Conservation (phyloP, 2,797 vertebrate genomes). For the Centropyge bicolor region DNA sequence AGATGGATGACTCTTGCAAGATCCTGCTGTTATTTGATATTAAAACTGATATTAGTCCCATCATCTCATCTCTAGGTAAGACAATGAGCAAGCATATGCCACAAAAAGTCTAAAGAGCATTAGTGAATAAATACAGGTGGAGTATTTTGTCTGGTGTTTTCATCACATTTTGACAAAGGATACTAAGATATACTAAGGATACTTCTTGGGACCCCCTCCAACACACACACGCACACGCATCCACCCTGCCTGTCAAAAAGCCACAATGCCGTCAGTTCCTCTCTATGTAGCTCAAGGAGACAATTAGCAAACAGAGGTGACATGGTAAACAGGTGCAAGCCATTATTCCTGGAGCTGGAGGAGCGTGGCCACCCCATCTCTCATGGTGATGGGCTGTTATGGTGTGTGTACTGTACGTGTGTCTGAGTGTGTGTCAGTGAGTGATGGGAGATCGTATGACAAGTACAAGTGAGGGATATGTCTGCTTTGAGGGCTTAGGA, state of each 20-base stretch:
- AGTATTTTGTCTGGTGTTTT: not conserved
- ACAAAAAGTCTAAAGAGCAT: not conserved
- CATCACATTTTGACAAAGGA: not conserved
- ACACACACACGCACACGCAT: not conserved
- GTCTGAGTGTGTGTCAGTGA: slow-evolving; percentile 40
- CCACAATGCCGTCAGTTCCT: slow-evolving; percentile 93
- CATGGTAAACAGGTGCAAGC: slow-evolving; percentile 98
- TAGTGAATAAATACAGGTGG: too few relatives aligned
- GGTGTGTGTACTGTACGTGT: slow-evolving; percentile 44
- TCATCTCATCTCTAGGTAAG: not conserved
- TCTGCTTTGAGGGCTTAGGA: slow-evolving; percentile 89
- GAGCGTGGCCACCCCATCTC: slow-evolving; percentile 95
- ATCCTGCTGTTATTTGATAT: too few relatives aligned
- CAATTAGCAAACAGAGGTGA: slow-evolving; percentile 99
- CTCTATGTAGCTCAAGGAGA: slow-evolving; percentile 96
- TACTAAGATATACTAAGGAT: not conserved
- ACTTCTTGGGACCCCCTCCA: not conserved
- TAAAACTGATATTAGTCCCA: not conserved
- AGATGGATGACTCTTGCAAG: too few relatives aligned
- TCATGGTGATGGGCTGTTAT: slow-evolving; percentile 87
- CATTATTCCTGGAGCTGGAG: slow-evolving; percentile 98
- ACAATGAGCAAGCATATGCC: not conserved
- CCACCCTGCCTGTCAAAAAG: slow-evolving; percentile 90
- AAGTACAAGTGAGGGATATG: slow-evolving; percentile 93
- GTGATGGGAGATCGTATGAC: slow-evolving; percentile 89